These are phyloP conservation scores for Megatriorchis doriae DNA, from an alignment of 2,113 vertebrate species.

Conservation along the genomic window DNA sequence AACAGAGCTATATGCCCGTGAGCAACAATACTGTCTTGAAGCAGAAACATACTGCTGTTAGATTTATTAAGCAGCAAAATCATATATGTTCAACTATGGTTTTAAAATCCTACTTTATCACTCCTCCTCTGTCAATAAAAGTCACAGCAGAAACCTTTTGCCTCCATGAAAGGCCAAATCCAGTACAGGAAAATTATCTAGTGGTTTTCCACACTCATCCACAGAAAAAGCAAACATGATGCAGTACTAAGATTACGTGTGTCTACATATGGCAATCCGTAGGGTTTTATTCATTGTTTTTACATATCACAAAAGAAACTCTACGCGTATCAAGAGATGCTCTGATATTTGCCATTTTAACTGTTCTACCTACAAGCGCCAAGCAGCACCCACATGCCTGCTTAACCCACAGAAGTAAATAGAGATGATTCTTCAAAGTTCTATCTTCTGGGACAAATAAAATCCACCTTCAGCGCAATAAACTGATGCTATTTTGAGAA, in stretches of 20 bases:
- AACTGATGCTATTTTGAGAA: background rate
- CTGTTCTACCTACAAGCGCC: background rate
- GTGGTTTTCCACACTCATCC: background rate
- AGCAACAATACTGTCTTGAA: background rate
- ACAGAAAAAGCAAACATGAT: background rate
- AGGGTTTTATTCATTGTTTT: background rate
- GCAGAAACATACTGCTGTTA: background rate
- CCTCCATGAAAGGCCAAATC: background rate
- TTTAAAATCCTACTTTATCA: background rate
- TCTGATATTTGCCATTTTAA: background rate
- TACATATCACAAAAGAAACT: background rate
- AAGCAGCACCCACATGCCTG: background rate
- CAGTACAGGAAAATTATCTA: background rate
- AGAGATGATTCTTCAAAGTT: background rate
- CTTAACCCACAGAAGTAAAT: background rate
- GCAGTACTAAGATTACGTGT: background rate
- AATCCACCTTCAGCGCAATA: background rate
- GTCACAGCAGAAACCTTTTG: background rate
- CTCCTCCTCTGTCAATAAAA: background rate
- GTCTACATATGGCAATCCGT: background rate
- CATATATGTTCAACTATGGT: background rate
- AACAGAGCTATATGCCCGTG: background rate
- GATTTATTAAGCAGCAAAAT: background rate
- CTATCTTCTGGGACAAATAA: background rate
- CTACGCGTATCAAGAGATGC: background rate